phyloP scores from a whole-genome alignment of 2,888 invertebrate species.

The Tenthredo mesomela region DNA sequence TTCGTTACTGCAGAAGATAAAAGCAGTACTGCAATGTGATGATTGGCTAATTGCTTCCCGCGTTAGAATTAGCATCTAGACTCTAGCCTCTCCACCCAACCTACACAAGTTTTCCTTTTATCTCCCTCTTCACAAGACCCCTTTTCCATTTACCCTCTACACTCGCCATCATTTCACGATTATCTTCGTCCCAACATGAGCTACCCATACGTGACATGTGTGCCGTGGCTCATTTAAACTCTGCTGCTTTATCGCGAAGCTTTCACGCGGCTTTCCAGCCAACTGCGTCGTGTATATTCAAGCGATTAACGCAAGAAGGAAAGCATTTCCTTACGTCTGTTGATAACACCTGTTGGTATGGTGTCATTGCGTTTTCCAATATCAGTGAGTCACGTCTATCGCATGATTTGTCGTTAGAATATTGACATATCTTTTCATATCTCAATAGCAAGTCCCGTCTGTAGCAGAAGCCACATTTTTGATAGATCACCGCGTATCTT shows the following conservation, averaged over 20 bases:
- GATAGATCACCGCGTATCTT: neutral
- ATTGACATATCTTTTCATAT: neutral
- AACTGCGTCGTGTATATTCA: slow-evolving; percentile 33
- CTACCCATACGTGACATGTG: slow-evolving; percentile 32
- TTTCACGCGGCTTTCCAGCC: slow-evolving; percentile 43
- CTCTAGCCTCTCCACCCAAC: neutral
- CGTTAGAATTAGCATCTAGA: slow-evolving; percentile 9
- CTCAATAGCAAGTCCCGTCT: neutral
- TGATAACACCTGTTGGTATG: slow-evolving; percentile 45
- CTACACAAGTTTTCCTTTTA: slow-evolving; percentile 28
- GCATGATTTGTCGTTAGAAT: neutral
- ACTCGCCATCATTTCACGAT: slow-evolving; percentile 10
- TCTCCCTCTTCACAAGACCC: neutral
- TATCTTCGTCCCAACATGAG: neutral
- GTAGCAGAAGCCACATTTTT: neutral
- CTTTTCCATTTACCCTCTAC: neutral
- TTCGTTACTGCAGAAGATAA: slow-evolving; percentile 16
- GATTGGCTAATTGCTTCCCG: slow-evolving; percentile 10
- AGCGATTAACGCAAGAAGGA: slow-evolving; percentile 18
- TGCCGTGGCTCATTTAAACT: slow-evolving; percentile 35
- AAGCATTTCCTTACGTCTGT: slow-evolving; percentile 5
- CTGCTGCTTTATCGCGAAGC: slow-evolving; percentile 35
- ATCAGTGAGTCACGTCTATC: slow-evolving; percentile 17
- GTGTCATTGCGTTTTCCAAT: slow-evolving; percentile 9
- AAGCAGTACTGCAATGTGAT: slow-evolving; percentile 24